Conservation (phyloP, 2,888 invertebrate species). For the Rhabditophanes sp. region DNA sequence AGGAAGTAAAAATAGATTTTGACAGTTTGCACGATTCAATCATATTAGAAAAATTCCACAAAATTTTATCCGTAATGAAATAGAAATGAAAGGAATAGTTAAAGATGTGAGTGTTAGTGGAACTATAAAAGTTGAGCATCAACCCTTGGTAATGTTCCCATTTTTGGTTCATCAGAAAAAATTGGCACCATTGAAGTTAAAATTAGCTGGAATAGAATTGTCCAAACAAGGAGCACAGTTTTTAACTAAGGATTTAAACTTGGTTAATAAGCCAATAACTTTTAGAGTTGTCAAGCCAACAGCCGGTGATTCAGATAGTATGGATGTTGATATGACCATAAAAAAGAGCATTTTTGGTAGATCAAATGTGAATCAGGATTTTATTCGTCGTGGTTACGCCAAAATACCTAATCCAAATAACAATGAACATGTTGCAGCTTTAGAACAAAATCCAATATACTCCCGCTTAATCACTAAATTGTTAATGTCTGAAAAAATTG, state of each 20-base stretch:
- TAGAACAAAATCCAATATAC: conserved; percentile 37
- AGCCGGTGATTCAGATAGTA: conserved; percentile 21
- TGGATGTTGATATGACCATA: conserved; percentile 35
- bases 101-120: conserved; percentile 29
- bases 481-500: conserved; percentile 40
- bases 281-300: conserved; percentile 36
- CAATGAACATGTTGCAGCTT: conserved; percentile 26
- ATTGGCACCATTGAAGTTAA: conserved; percentile 21
- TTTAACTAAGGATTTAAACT: conserved; percentile 28
- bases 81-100: conserved; percentile 31
- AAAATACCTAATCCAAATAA: conserved; percentile 33
- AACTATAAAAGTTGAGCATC: conserved; percentile 32
- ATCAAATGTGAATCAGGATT: conserved; percentile 38
- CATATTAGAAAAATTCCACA: conserved; percentile 40
- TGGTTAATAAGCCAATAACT: conserved; percentile 28
- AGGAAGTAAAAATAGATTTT: conserved; percentile 1
- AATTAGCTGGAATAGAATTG: conserved; percentile 37
- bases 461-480: conserved; percentile 36
- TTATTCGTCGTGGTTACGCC: conserved; percentile 41
- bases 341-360: conserved; percentile 30
- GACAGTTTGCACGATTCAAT: conserved; percentile 37
- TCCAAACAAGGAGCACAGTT: conserved; percentile 35
- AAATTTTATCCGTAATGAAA: conserved; percentile 37
- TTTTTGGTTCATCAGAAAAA: conserved; percentile 15
- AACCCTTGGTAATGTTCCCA: conserved; percentile 32